Evolutionary conservation across 30 jellyfish, hydroid and myxozoan genomes (phyloP), one percentile per base, ranked within the genome.

Genomic region (Hydractinia symbiolongicarpus): DNA sequence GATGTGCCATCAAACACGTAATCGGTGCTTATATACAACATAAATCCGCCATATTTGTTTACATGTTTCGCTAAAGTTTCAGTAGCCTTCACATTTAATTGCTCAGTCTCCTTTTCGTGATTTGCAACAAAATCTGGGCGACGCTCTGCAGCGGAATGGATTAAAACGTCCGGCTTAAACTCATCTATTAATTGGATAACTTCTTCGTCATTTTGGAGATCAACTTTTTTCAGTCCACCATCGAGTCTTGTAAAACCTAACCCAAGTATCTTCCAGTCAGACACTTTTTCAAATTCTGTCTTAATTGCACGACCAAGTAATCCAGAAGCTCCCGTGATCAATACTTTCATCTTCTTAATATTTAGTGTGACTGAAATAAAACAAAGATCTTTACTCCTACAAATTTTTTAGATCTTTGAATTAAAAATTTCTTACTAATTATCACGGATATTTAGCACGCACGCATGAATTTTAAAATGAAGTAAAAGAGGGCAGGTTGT

Each of bases 251-350:
- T 66, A 53, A 50, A 89, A 11, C 95, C 97, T 9, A 85, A 79
- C 15, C 97, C 97, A 69, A 84, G 61, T 10, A 62, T 84, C 50
- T 89, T 86, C 97, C 97, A 89, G 7, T 55, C 55, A 55, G 66
- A 83, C 4, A 20, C 13, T 9, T 49, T 53, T 67, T 61, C 64
- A 40, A 89, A 84, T 55, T 84, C 96, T 57, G 68, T 80, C 53
- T 77, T 50, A 44, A 89, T 73, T 2, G 97, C 95, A 40, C 97
- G 83, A 5, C 97, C 97, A 66, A 89, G 97, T 49, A 89, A 88
- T 3, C 97, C 97, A 20, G 97, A 89, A 4, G 97, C 95, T 17
- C 97, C 97, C 14, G 95, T 89, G 54, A 89, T 68, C 0, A 89
- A 52, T 0, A 84, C 93, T 49, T 77, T 77, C 85, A 77, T 53